These are phyloP conservation scores for Coluber constrictor DNA, from an alignment of 2,797 vertebrate genomes.

Conservation along the genomic window DNA sequence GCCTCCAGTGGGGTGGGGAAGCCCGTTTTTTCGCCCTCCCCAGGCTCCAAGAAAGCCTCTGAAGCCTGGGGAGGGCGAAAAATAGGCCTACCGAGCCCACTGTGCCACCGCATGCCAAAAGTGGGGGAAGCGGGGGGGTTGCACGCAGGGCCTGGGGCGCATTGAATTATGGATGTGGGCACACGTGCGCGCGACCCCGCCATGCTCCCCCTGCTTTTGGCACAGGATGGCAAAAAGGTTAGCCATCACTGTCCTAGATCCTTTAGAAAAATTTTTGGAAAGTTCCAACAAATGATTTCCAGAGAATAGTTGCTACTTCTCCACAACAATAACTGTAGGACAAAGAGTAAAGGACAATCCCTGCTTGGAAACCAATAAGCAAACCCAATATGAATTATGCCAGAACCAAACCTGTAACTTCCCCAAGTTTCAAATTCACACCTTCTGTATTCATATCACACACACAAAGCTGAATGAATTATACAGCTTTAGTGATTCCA, in stretches of 20 bases:
- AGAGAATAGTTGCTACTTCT: not conserved
- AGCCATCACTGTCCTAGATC: not conserved
- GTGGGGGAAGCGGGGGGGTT: too few species aligned
- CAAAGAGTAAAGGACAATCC: not conserved
- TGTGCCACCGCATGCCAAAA: too few species aligned
- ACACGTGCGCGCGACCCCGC: too few species aligned
- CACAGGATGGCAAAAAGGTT: too few species aligned
- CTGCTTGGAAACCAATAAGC: not conserved
- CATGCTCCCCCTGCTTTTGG: too few species aligned
- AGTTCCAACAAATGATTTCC: not conserved
- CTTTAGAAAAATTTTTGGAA: not conserved
- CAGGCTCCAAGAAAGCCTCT: too few species aligned
- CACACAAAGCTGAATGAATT: not conserved
- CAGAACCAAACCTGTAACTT: not conserved
- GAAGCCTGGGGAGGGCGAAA: too few species aligned
- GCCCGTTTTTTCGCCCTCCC: too few species aligned
- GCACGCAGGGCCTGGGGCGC: too few species aligned
- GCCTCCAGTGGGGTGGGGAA: too few species aligned
- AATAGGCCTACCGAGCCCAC: too few species aligned
- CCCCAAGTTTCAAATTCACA: not conserved
- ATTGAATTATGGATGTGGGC: too few species aligned
- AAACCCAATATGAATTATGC: not conserved
- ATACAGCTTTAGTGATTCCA: not conserved
- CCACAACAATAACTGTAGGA: not conserved
- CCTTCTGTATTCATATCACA: not conserved